Evolutionary conservation across 2,888 invertebrate species (phyloP).

Genomic region (Incurvaria masculella): DNA sequence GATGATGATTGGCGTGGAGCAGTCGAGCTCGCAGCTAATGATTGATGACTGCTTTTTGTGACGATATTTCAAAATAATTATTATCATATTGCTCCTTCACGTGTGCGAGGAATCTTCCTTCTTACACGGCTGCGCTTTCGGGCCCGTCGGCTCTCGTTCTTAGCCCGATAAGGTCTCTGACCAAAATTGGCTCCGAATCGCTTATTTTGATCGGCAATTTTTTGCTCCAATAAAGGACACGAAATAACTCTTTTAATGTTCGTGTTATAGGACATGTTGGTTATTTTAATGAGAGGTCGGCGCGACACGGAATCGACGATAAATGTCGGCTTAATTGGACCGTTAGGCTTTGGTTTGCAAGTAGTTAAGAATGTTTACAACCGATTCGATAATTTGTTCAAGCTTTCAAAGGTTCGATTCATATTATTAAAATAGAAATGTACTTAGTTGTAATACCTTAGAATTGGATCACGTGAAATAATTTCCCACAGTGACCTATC

Average conservation of each 20-base stretch:
- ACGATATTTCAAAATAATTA: background rate
- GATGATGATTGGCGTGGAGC: background rate
- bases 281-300: background rate
- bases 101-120: background rate
- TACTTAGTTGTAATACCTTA: too few species aligned
- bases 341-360: too few species aligned
- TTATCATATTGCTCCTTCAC: background rate
- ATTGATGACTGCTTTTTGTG: background rate
- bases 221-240: conserved; percentile 26
- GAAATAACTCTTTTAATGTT: conserved; percentile 4
- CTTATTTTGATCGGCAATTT: conserved; percentile 27
- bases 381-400: too few species aligned
- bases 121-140: too few species aligned
- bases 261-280: background rate
- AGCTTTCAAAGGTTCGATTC: too few species aligned
- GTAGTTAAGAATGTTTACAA: too few species aligned
- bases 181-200: conserved; percentile 8
- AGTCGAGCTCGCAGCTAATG: background rate
- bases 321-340: too few species aligned
- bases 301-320: background rate
- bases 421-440: too few species aligned
- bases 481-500: too few species aligned
- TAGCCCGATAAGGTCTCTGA: background rate
- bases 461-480: too few species aligned
- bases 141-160: background rate